Base-by-base conservation (phyloP, 1,140 invertebrate species). In the Drosophila ironensis region DNA sequence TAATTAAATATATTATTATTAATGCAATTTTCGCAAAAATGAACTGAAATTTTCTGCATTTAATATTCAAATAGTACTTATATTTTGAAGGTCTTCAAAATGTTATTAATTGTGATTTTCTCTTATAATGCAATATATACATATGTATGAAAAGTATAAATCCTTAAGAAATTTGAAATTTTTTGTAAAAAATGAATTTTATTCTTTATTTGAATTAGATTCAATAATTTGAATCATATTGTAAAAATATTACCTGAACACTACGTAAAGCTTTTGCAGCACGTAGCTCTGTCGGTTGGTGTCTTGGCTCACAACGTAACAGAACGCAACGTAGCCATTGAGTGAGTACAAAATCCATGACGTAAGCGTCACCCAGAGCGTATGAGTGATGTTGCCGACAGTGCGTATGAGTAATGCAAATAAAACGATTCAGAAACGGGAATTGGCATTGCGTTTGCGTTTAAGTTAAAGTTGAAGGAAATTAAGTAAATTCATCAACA, bases 351-450 rank as follows among this genome's bases (percentile, higher is more conserved):
- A 7, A 33, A 16, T 3, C 17, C 2, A 12, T 14, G 40, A 27
- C 51, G 33, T 22, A 11, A 40, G 20, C 35, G 16, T n/a, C 8
- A 14, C 3, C n/a, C 42, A 47, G 7, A 35, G 59, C 56, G 33
- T 40, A 63, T 59, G 59, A 61, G 59, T 30, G 56, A 40, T 48
- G 56, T 61, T 28, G n/a, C n/a, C n/a, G 22, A 3, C 59, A 19
- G n/a, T 48, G 66, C 64, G 66, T 70, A 70, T 70, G 66, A 59
- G 52, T 59, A 59, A 69, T 68, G 42, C 51, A 27, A 47, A 20
- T 16, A 25, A 47, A 56, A n/a, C n/a, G n/a, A n/a, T n/a, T n/a
- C n/a, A n/a, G n/a, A n/a, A n/a, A 64, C 71, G 60, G 61, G 48
- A 68, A 69, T 72, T 41, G 46, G 27, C 40, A 16, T 11, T 12